Evolutionary conservation across 1,140 invertebrate genomes (phyloP), one percentile per base, ranked within the genome.

Genomic region (Drosophila navojoa): DNA sequence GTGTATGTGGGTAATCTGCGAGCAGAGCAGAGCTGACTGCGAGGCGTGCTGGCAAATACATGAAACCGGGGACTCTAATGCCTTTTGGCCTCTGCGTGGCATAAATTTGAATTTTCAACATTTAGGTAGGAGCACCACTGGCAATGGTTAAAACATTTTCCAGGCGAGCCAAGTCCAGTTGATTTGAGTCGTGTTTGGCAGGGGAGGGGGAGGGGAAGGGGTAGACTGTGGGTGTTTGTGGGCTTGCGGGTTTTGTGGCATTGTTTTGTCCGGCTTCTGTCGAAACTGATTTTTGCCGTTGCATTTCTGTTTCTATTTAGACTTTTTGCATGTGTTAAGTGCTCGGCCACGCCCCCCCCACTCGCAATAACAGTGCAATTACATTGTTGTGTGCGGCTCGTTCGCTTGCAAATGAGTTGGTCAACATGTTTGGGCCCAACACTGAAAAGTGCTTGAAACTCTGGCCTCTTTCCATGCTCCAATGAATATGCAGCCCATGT

Each of bases 41-140:
- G 62, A 63, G 66, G 66, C 76, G 63, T 54, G 64, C 61, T 70
- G 60, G 70, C 73, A 85, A 69, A 78, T 67, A 71, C 70, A 81
- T 50, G 59, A 67, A 70, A 62, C 53, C 49, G 49, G 44, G 44
- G 50, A 4, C 50, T 40, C 49, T 59, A 61, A 77, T 77, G 63
- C 66, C 66, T 77, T 78, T 75, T 64, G 72, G 64, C 63, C 61
- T 66, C 40, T 44, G 58, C 64, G 59, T 68, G 55, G 82, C 78
- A 85, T 85, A 85, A 85, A 85, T 85, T 85, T 87, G 81, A 81
- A 85, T 85, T 86, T 85, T 72, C 82, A 81, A 78, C 78, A 86
- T 71, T 66, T 57, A 13, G 58, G 60, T 57, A 13, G 53, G 60
- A 29, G 38, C 55, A 47, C 49, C 25, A 29, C 42, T 70, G 61